Evolutionary conservation across 1,140 invertebrate genomes (phyloP).

Genomic region (Aphis craccivora): DNA sequence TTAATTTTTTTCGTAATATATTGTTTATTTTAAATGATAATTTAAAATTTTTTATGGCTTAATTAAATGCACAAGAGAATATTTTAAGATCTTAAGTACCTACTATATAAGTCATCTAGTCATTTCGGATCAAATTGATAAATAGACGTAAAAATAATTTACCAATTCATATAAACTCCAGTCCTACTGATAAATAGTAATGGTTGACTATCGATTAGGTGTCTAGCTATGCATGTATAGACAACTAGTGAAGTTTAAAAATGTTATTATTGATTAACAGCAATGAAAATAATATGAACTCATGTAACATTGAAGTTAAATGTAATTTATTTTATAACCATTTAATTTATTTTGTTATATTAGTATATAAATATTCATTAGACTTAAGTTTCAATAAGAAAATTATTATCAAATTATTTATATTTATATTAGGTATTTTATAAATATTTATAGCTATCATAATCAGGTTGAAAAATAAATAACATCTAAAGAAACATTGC

Average conservation of each 20-base stretch:
- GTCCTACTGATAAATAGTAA: too few relatives aligned
- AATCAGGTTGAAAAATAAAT: background rate
- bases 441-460: background rate
- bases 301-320: background rate
- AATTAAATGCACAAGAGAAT: background rate
- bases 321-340: background rate
- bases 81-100: background rate
- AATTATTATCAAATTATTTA: background rate
- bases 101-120: too few relatives aligned
- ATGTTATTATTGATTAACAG: background rate
- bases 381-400: background rate
- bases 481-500: background rate
- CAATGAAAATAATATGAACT: background rate
- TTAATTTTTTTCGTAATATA: too few relatives aligned
- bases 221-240: too few relatives aligned
- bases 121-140: too few relatives aligned
- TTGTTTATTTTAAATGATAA: background rate
- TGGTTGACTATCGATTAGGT: too few relatives aligned
- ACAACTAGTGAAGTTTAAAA: background rate
- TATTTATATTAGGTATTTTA: too few relatives aligned
- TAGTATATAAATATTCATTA: background rate
- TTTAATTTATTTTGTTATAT: background rate
- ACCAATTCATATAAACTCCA: too few relatives aligned
- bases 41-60: background rate
- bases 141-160: too few relatives aligned